Evolutionary conservation across 2,888 invertebrate genomes (phyloP).

Genomic region (Steinernema scapterisci): DNA sequence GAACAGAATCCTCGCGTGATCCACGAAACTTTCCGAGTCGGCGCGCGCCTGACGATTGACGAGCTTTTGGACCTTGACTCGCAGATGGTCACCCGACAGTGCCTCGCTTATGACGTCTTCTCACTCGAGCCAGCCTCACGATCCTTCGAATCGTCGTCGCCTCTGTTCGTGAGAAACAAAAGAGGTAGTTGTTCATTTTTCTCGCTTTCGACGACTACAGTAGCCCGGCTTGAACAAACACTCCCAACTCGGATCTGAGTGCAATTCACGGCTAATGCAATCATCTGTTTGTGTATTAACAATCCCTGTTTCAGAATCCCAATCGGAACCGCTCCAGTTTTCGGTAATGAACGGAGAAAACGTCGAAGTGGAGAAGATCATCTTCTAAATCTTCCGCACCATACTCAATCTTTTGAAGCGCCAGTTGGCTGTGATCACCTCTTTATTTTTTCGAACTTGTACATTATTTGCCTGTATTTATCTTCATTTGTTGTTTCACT

Average conservation of each 20-base stretch:
- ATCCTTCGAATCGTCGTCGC: slow-evolving; percentile 34
- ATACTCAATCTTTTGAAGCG: neutral
- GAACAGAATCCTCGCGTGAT: slow-evolving; percentile 60
- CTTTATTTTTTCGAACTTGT: neutral
- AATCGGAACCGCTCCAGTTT: slow-evolving; percentile 48
- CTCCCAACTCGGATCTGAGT: neutral
- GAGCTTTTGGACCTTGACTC: slow-evolving; percentile 48
- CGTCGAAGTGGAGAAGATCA: slow-evolving; percentile 54
- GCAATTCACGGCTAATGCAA: neutral
- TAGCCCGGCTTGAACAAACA: slow-evolving; percentile 1
- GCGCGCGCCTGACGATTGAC: slow-evolving; percentile 44
- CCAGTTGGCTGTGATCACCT: slow-evolving; percentile 13
- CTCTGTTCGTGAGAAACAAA: slow-evolving; percentile 39
- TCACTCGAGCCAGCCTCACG: slow-evolving; percentile 44
- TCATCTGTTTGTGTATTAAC: neutral
- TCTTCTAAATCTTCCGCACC: slow-evolving; percentile 39
- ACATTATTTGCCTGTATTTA: slow-evolving; percentile 13
- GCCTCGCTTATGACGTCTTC: slow-evolving; percentile 53
- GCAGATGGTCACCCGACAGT: slow-evolving; percentile 54
- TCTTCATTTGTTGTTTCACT: slow-evolving; percentile 2
- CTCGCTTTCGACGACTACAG: neutral
- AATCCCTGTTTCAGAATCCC: slow-evolving; percentile 38
- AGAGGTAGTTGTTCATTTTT: slow-evolving; percentile 39
- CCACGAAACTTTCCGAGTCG: slow-evolving; percentile 61
- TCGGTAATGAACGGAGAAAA: slow-evolving; percentile 54